Evolutionary conservation across 2,888 invertebrate genomes (phyloP).

Genomic region (Lydus trimaculatus): DNA sequence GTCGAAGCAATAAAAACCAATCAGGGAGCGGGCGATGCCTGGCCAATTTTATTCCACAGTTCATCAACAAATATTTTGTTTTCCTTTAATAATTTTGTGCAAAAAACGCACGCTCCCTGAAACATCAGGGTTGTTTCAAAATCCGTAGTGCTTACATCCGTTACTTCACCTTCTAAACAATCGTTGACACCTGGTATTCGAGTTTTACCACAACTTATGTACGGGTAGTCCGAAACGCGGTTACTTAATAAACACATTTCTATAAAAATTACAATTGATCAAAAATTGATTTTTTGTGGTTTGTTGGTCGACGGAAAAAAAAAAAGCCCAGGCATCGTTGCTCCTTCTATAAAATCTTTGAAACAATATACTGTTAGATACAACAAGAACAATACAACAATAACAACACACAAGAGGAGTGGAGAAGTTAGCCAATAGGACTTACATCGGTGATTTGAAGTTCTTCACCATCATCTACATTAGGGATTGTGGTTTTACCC

Average conservation of each 20-base stretch:
- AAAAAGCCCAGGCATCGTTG: slow-evolving; percentile 12
- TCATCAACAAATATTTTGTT: slow-evolving; percentile 12
- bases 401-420: slow-evolving; percentile 11
- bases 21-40: slow-evolving; percentile 55
- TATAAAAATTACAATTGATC: slow-evolving; percentile 59
- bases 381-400: slow-evolving; percentile 12
- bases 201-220: slow-evolving; percentile 94
- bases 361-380: slow-evolving; percentile 14
- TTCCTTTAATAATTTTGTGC: slow-evolving; percentile 2
- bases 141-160: slow-evolving; percentile 72
- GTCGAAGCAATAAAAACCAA: slow-evolving; percentile 23
- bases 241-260: slow-evolving; percentile 84
- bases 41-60: slow-evolving; percentile 29
- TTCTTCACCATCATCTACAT: slow-evolving; percentile 96
- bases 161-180: slow-evolving; percentile 84
- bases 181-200: slow-evolving; percentile 96
- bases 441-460: slow-evolving; percentile 89
- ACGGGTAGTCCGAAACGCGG: slow-evolving; percentile 87
- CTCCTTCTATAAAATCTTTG: slow-evolving; percentile 12
- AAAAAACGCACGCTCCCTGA: slow-evolving; percentile 48
- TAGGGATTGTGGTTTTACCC: slow-evolving; percentile 96
- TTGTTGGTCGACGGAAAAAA: neutral
- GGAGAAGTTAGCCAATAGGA: slow-evolving; percentile 46
- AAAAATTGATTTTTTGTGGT: neutral
- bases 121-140: slow-evolving; percentile 7